A percentile compares a stretch with the other conserved stretches of the same genome.
Conservation (phyloP, 92 coral and sea anemone species). For the Palythoa grandiflora region DNA sequence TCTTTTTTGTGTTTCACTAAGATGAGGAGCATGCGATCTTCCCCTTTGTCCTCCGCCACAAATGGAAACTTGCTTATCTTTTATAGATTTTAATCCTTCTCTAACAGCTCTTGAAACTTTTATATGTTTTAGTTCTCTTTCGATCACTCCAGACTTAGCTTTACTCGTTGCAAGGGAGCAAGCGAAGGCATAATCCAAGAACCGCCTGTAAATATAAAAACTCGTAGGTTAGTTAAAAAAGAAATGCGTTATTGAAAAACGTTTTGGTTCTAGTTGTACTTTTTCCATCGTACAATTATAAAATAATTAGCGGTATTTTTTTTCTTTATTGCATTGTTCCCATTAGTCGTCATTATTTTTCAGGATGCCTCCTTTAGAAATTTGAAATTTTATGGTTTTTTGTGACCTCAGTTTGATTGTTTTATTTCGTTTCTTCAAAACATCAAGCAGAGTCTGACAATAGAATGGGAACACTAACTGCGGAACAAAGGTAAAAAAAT, state of each 20-base stretch:
- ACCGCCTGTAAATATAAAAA: slow-evolving; percentile 49
- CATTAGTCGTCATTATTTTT: too few species aligned
- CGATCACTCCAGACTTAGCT: slow-evolving; percentile 1
- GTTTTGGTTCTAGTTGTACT: too few species aligned
- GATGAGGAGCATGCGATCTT: background rate
- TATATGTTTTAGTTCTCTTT: background rate
- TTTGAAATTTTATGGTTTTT: too few species aligned
- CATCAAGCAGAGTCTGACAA: too few species aligned
- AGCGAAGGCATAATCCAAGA: slow-evolving; percentile 75
- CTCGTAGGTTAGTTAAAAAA: background rate
- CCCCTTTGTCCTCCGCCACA: background rate
- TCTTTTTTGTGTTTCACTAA: background rate
- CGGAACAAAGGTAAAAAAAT: too few species aligned
- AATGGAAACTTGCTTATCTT: background rate
- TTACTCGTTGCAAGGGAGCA: slow-evolving; percentile 60
- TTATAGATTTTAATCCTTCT: slow-evolving; percentile 58
- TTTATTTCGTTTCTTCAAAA: too few species aligned
- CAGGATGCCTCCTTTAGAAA: too few species aligned
- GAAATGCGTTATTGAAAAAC: background rate
- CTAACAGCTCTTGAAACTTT: slow-evolving; percentile 51
- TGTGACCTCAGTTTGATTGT: too few species aligned
- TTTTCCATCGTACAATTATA: background rate
- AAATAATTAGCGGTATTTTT: too few species aligned
- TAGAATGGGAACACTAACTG: too few species aligned
- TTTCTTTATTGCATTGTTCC: too few species aligned